Evolutionary conservation across 1,140 invertebrate species (phyloP).

Genomic region (Ridgeia piscesae): DNA sequence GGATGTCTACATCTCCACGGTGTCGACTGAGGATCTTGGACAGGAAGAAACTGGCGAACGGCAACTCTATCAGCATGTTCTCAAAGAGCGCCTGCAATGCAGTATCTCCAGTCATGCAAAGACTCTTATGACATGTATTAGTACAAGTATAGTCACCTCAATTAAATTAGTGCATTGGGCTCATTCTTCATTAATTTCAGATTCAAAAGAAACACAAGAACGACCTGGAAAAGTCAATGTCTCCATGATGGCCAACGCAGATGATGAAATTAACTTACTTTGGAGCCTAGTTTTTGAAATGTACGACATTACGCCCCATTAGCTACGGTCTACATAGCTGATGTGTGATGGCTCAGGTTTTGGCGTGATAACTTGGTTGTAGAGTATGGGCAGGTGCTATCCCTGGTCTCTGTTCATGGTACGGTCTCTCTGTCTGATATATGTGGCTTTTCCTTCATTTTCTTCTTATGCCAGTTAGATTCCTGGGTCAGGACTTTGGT

Average conservation of each 20-base stretch:
- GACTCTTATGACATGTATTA: neutral
- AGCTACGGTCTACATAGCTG: too few relatives aligned
- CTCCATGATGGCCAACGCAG: neutral
- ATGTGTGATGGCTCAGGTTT: too few relatives aligned
- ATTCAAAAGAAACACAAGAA: neutral
- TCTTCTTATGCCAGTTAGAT: too few relatives aligned
- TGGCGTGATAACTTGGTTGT: too few relatives aligned
- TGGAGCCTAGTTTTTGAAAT: too few relatives aligned
- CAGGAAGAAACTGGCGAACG: slow-evolving; percentile 69
- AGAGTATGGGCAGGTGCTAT: too few relatives aligned
- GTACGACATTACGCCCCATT: too few relatives aligned
- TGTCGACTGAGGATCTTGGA: slow-evolving; percentile 79
- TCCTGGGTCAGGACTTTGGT: too few relatives aligned
- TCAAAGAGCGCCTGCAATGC: slow-evolving; percentile 82
- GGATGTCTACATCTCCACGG: slow-evolving; percentile 81
- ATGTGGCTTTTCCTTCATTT: too few relatives aligned
- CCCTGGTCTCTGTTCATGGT: too few relatives aligned
- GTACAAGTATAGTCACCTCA: neutral
- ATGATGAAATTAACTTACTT: too few relatives aligned
- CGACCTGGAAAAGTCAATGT: neutral
- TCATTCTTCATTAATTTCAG: neutral
- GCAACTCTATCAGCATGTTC: slow-evolving; percentile 89
- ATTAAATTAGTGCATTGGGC: neutral
- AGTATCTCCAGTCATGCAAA: neutral
- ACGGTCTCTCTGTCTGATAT: too few relatives aligned